Conservation (phyloP, 2,888 invertebrate species). For the Balanococcus diminutus region DNA sequence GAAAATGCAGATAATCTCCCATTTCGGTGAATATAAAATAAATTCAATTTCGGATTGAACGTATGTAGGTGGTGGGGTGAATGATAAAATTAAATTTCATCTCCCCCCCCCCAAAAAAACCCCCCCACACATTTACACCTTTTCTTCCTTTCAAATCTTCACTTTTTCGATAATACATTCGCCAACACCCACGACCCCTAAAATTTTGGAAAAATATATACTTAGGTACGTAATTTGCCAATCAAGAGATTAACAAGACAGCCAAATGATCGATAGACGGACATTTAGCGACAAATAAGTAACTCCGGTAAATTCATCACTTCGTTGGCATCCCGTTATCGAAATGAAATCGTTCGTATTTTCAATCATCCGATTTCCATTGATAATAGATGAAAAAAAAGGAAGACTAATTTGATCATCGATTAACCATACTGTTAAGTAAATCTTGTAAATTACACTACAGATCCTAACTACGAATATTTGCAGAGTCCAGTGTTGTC, state of each 20-base stretch:
- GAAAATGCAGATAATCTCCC: too few relatives aligned
- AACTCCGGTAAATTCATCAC: background rate
- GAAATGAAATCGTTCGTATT: background rate
- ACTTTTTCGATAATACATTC: too few relatives aligned
- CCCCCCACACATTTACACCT: too few relatives aligned
- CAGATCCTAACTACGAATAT: background rate
- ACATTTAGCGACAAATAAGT: background rate
- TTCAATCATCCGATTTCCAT: background rate
- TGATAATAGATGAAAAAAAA: background rate
- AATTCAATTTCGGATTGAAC: too few relatives aligned
- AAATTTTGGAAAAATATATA: too few relatives aligned
- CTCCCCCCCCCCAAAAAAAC: too few relatives aligned
- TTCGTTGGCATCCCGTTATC: background rate
- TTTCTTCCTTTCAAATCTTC: too few relatives aligned
- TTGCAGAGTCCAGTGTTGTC: background rate
- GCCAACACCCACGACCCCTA: too few relatives aligned
- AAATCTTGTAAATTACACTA: background rate
- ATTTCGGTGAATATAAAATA: too few relatives aligned
- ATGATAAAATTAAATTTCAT: too few relatives aligned
- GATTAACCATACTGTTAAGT: conserved; percentile 1
- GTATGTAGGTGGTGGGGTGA: too few relatives aligned
- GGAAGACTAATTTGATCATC: background rate
- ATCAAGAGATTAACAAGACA: background rate
- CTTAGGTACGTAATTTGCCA: too few relatives aligned
- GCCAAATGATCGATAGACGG: background rate